Evolutionary conservation across 23 tunicate species (phyloP), one percentile per base, ranked within the genome.

Genomic region (Trididemnum miniatum): DNA sequence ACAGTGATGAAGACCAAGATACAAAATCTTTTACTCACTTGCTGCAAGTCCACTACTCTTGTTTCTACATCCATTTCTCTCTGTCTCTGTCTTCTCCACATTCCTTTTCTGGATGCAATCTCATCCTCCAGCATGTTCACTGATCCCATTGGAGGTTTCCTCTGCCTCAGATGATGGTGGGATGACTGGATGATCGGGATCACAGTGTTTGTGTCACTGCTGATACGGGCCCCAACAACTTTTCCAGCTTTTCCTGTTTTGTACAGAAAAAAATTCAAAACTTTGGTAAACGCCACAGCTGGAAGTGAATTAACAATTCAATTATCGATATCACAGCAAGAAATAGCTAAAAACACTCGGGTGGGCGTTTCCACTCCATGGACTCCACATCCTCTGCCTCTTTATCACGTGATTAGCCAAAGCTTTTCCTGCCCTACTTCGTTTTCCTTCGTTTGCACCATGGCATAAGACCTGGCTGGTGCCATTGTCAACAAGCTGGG

Each of bases 41-140:
- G 90, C 40, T 76, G 86, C 1, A 91, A 65, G 0, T 52, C 88
- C 27, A 83, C 71, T 32, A 79, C 76, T 35, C 91, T 71, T 72
- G 57, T 78, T 35, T 86, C 87, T 71, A 91, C 82, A 59, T 91
- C 97, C 25, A 66, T 36, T 44, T 91, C 91, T 18, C 88, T 54
- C 59, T 82, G 87, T 31, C 91, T 67, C 65, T 82, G 88, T 36
- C 88, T 71, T 71, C 97, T 79, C 92, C 92, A 92, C 64, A 76
- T 64, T 28, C 97, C 97, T 24, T 86, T 83, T 59, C 91, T 79
- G 36, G 92, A 89, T 7, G 97, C 92, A 38, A 85, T 84, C 51
- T 92, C 97, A 59, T 92, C 92, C 52, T 92, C 97, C 65, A 92
- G 82, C 89, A 92, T 84, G 72, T 80, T 88, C 65, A 92, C 83